Base-by-base conservation (phyloP, 2,888 invertebrate genomes). In the Cosmopolites sordidus region DNA sequence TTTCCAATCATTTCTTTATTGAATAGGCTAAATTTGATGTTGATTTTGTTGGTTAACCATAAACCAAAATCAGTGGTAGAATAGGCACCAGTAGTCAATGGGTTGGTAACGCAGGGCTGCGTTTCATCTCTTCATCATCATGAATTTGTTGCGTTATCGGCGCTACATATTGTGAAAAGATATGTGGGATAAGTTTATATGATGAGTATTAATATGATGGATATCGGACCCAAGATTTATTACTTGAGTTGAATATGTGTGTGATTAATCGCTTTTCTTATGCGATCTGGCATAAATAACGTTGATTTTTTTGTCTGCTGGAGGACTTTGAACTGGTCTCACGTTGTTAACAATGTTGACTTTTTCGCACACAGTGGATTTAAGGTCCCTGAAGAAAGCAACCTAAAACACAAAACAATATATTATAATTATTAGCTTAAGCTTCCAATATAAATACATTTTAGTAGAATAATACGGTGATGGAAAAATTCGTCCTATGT, bases 321-420 rank as follows among this genome's bases (percentile, higher is more conserved):
- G 64, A 1, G 70, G 67, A 11, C 64, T 66, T 60, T 74, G 74
- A 14, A 74, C 56, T 17, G 73, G 73, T 43, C 73, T 57, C 6
- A 73, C 71, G 58, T 73, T 74, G 50, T 73, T 72, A n/a, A 65
- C 55, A 41, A 73, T 73, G 39, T 69, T 73, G 57, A 71, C 66
- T 54, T 68, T 62, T 53, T 72, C 73, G 53, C 73, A 73, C 3
- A 69, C 67, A 1, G 72, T 72, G 11, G 72, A 71, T 56, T 73
- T 72, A 60, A 74, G 63, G 29, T 65, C 67, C 16, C 74, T 63
- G 59, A 74, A 74, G 43, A 64, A 60, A 5, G 70, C 66, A 16
- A 74, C 73, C 72, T 72, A 43, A 51, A 48, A 37, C 42, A 22
- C 37, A 42, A 29, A 43, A 30, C 37, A 37, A 4, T 41, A 51